Evolutionary conservation across 2,797 vertebrate species (phyloP).

Genomic region (Sebastes vulpes): DNA sequence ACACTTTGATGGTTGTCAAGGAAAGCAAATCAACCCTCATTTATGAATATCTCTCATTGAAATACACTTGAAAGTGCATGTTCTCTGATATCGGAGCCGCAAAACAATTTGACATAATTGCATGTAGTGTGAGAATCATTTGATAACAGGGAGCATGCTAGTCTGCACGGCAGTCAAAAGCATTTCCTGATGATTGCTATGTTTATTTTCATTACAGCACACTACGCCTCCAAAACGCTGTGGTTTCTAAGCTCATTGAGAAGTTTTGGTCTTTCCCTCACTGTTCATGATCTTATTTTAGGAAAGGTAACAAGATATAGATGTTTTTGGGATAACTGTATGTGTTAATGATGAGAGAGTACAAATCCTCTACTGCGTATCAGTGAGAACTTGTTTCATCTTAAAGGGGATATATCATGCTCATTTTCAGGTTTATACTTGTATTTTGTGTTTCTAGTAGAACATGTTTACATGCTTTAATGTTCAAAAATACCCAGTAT

Average conservation of each 20-base stretch:
- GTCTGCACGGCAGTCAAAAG: conserved; percentile 31
- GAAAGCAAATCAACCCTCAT: conserved; percentile 66
- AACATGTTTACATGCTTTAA: background rate
- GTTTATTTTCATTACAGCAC: conserved; percentile 53
- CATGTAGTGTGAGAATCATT: conserved; percentile 48
- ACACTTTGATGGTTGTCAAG: conserved; percentile 68
- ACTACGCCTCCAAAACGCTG: conserved; percentile 2
- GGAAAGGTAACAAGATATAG: background rate
- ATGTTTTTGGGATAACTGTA: background rate
- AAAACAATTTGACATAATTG: conserved; percentile 71
- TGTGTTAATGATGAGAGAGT: background rate
- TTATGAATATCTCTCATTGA: conserved; percentile 59
- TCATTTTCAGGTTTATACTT: background rate
- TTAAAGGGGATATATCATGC: background rate
- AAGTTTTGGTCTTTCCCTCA: conserved; percentile 15
- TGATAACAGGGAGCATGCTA: conserved; percentile 37
- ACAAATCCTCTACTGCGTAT: background rate
- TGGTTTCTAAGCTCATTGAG: conserved; percentile 38
- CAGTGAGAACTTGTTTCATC: background rate
- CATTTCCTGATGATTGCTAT: conserved; percentile 40
- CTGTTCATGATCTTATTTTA: background rate
- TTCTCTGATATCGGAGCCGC: conserved; percentile 47
- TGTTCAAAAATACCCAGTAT: background rate
- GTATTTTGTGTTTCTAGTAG: background rate
- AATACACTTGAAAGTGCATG: conserved; percentile 57